Evolutionary conservation across 2,888 invertebrate species (phyloP).

Genomic region (Drosophila lutescens): DNA sequence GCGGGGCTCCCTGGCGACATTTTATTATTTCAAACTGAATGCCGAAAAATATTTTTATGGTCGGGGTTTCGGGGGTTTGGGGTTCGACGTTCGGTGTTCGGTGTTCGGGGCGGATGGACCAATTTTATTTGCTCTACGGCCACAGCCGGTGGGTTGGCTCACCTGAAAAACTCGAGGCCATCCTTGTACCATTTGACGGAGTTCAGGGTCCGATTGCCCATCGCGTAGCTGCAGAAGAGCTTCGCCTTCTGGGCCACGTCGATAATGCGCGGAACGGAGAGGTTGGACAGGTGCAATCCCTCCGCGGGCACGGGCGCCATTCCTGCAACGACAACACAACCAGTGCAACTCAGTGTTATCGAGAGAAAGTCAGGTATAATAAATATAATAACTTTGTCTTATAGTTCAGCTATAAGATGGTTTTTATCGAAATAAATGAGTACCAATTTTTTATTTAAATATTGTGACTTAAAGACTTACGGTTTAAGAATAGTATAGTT

Average conservation of each 20-base stretch:
- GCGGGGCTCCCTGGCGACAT: constrained; percentile 44
- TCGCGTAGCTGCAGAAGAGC: constrained; percentile 84
- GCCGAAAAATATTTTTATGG: constrained; percentile 74
- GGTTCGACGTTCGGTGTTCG: neutral
- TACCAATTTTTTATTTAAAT: no score
- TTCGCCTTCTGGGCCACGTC: constrained; percentile 84
- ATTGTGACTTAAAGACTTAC: no score
- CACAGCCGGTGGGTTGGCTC: constrained; percentile 42
- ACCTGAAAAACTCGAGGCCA: constrained; percentile 84
- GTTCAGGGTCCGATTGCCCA: constrained; percentile 84
- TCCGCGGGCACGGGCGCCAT: constrained; percentile 73
- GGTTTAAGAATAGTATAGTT: no score
- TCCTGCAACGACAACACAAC: constrained; percentile 14
- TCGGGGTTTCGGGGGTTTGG: neutral
- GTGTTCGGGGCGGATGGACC: neutral
- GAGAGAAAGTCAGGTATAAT: neutral
- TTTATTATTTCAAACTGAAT: constrained; percentile 66
- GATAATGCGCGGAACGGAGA: constrained; percentile 84
- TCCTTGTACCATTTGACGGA: constrained; percentile 85
- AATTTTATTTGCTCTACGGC: constrained; percentile 63
- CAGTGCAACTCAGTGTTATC: constrained; percentile 5
- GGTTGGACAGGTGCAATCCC: constrained; percentile 82
- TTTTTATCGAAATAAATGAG: no score
- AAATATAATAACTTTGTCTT: no score
- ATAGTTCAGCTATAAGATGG: no score